A percentile compares a stretch with the other conserved stretches of the same genome.
Conservation (phyloP, 2,888 invertebrate genomes). For the Xestia c-nigrum region DNA sequence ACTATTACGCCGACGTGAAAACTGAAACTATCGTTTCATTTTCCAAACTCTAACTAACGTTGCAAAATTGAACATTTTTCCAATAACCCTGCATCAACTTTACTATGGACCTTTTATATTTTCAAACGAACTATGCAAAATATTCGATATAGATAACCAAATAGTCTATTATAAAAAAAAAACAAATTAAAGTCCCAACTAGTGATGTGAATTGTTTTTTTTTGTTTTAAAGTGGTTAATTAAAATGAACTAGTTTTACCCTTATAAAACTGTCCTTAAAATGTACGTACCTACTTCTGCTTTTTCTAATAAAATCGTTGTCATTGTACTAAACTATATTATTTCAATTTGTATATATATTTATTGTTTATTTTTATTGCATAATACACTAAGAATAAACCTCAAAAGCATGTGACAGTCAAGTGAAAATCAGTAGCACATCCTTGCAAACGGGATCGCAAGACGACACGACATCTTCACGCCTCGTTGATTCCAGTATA, state of each 20-base stretch:
- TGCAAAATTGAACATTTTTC: constrained; percentile 21
- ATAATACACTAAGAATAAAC: background rate
- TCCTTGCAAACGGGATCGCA: constrained; percentile 47
- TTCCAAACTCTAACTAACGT: constrained; percentile 14
- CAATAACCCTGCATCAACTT: constrained; percentile 4
- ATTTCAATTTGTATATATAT: too few relatives aligned
- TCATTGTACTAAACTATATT: too few relatives aligned
- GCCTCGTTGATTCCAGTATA: constrained; percentile 59
- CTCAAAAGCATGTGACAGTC: background rate
- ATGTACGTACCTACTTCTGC: background rate
- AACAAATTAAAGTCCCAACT: background rate
- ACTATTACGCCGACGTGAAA: constrained; percentile 19
- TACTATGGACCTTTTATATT: background rate
- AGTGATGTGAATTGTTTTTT: background rate
- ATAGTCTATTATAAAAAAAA: background rate
- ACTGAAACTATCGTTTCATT: constrained; percentile 28
- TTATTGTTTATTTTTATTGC: too few relatives aligned
- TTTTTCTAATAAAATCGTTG: background rate
- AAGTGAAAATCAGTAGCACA: constrained; percentile 26
- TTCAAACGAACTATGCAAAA: background rate
- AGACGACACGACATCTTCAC: constrained; percentile 59
- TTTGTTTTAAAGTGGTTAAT: background rate
- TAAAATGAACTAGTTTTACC: background rate
- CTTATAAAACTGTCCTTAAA: background rate
- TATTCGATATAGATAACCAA: too few relatives aligned